A percentile compares a stretch with the other conserved stretches of the same genome.
Conservation (phyloP, 2,888 invertebrate genomes). For the Phytoseiulus persimilis region DNA sequence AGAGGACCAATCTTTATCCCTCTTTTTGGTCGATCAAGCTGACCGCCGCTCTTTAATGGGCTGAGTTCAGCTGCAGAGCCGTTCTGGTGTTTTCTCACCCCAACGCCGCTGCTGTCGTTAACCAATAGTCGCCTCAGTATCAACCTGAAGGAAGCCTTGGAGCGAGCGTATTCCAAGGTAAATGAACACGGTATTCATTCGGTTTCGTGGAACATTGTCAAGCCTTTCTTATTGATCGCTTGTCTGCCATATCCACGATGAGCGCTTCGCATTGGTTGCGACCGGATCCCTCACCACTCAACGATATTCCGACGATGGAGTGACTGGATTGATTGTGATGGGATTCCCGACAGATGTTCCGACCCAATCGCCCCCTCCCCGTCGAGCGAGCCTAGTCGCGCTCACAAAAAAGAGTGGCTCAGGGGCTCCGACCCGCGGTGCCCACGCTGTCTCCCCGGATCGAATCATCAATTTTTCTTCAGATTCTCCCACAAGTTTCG, state of each 20-base stretch:
- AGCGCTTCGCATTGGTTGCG: not conserved
- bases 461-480: not conserved
- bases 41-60: not conserved
- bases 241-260: not conserved
- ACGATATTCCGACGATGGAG: not conserved
- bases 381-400: no score
- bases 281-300: not conserved
- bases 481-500: not conserved
- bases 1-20: not conserved
- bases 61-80: no score
- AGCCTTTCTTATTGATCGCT: not conserved
- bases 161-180: not conserved
- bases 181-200: not conserved
- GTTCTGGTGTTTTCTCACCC: not conserved
- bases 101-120: not conserved
- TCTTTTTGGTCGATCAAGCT: not conserved
- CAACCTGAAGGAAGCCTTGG: not conserved
- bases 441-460: not conserved
- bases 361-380: no score
- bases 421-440: no score
- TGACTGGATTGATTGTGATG: not conserved
- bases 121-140: not conserved
- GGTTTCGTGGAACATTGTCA: not conserved
- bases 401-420: no score
- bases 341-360: no score